phyloP scores from a whole-genome alignment of 2,797 vertebrate genomes.

The Novumbra hubbsi region DNA sequence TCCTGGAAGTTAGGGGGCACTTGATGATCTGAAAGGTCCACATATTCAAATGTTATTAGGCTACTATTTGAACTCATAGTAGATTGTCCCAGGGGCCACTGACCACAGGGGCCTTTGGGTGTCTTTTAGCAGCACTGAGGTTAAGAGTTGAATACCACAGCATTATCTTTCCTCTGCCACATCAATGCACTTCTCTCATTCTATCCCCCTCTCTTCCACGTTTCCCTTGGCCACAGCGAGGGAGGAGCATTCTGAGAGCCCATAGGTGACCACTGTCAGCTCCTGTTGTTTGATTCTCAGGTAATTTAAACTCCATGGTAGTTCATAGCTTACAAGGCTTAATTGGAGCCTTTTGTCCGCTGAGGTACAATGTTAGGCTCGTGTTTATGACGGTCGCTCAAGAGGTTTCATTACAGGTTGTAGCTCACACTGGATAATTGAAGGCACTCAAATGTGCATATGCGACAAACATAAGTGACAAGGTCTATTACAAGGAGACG shows the following conservation, averaged over 20 bases:
- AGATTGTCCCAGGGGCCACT: too few relatives aligned
- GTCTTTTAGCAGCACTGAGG: too few relatives aligned
- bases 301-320: constrained; percentile 41
- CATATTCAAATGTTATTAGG: too few relatives aligned
- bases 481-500: background rate
- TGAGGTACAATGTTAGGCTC: constrained; percentile 43
- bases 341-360: constrained; percentile 44
- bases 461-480: background rate
- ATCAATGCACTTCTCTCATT: background rate
- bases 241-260: constrained; percentile 20
- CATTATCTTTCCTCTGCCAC: background rate
- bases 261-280: constrained; percentile 27
- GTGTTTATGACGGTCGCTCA: constrained; percentile 11
- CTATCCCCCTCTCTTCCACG: background rate
- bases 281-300: constrained; percentile 35
- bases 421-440: background rate
- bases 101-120: too few relatives aligned
- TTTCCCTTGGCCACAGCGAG: background rate
- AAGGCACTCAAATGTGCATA: background rate
- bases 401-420: background rate
- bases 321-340: constrained; percentile 29
- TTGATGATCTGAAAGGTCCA: too few relatives aligned
- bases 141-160: too few relatives aligned
- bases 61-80: too few relatives aligned
- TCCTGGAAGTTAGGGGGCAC: too few relatives aligned